phyloP scores from a whole-genome alignment of 2,113 vertebrate genomes.

The Arothron firmamentum region DNA sequence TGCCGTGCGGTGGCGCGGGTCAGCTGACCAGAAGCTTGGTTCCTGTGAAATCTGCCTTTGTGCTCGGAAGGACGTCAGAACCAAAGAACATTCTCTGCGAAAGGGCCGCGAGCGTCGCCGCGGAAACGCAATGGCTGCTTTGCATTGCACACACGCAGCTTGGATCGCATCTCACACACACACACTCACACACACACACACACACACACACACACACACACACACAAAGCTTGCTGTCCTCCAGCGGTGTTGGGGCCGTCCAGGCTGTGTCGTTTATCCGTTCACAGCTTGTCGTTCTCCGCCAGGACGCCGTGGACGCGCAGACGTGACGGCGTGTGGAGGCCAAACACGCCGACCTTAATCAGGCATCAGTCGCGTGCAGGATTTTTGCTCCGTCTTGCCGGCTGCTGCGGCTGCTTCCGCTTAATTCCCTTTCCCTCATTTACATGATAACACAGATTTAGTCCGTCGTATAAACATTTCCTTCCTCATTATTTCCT shows the following conservation, averaged over 20 bases:
- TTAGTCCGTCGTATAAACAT: neutral
- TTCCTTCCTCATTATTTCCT: neutral
- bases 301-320: constrained; percentile 15
- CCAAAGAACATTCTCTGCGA: too few species aligned
- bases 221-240: too few species aligned
- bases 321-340: constrained; percentile 6
- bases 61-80: too few species aligned
- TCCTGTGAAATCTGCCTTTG: too few species aligned
- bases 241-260: neutral
- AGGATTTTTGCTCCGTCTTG: constrained; percentile 6
- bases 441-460: neutral
- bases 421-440: neutral
- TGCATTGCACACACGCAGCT: too few species aligned
- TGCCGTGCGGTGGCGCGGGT: neutral
- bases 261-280: constrained; percentile 2
- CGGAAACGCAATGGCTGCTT: too few species aligned
- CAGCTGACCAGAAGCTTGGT: neutral
- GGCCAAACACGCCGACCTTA: constrained; percentile 22
- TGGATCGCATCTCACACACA: too few species aligned
- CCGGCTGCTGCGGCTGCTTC: constrained; percentile 12
- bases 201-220: too few species aligned
- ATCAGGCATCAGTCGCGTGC: constrained; percentile 1
- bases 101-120: too few species aligned
- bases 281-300: constrained; percentile 13
- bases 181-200: too few species aligned